Evolutionary conservation across 2,888 invertebrate genomes (phyloP).

Genomic region (Hypselothyrea guttata): DNA sequence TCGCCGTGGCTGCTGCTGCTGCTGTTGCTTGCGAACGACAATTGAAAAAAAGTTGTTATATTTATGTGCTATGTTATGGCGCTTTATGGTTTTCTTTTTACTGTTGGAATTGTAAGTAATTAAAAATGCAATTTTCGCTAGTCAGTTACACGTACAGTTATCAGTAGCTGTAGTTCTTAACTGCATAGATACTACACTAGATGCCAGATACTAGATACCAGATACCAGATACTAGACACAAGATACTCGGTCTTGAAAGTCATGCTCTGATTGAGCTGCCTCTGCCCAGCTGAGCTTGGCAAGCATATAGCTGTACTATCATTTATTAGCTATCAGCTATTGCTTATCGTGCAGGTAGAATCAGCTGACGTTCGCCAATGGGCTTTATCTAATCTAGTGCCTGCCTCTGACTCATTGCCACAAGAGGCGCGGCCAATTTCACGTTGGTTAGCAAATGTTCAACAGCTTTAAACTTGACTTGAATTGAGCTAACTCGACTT

Average conservation of each 20-base stretch:
- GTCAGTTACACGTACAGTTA: constrained; percentile 16
- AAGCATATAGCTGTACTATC: constrained; percentile 1
- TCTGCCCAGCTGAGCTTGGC: neutral
- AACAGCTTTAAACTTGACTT: neutral
- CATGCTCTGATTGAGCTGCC: constrained; percentile 34
- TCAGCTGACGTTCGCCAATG: constrained; percentile 37
- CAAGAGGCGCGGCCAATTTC: neutral
- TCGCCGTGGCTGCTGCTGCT: constrained; percentile 2
- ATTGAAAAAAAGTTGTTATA: constrained; percentile 27
- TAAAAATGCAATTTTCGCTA: constrained; percentile 36
- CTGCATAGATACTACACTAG: constrained; percentile 8
- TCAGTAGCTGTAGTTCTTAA: constrained; percentile 14
- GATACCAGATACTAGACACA: too few relatives aligned
- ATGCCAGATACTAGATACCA: constrained; percentile 9
- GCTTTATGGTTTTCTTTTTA: constrained; percentile 2
- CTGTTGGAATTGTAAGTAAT: constrained; percentile 14
- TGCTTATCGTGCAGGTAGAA: constrained; percentile 2
- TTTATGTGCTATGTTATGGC: neutral
- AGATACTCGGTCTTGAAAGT: constrained; percentile 2
- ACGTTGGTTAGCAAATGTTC: constrained; percentile 2
- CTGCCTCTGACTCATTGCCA: constrained; percentile 20
- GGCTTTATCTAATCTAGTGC: constrained; percentile 32
- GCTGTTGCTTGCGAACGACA: constrained; percentile 12
- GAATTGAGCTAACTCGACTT: constrained; percentile 8
- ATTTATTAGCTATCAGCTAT: constrained; percentile 8